A percentile compares a stretch with the other conserved stretches of the same genome.
Evolutionary conservation across 2,888 invertebrate genomes (phyloP).

Genomic region (Drosophila colorata): DNA sequence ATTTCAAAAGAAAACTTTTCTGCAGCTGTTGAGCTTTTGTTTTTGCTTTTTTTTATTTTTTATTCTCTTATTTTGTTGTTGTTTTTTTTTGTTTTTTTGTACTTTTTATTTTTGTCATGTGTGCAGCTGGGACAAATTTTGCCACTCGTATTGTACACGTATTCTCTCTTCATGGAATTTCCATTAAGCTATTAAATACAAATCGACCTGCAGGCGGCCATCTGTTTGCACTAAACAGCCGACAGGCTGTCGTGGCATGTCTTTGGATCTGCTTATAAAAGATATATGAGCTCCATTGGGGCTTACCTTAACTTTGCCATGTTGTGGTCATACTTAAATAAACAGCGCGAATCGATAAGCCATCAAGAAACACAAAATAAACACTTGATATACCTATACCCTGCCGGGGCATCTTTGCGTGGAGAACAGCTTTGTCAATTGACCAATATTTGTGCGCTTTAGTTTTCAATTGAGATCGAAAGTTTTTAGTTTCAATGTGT

Average conservation of each 20-base stretch:
- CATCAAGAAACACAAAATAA: conserved; percentile 2
- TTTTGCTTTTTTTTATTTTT: conserved; percentile 31
- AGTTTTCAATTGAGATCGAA: neutral
- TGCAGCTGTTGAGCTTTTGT: conserved; percentile 67
- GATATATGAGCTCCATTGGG: conserved; percentile 19
- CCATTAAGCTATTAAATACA: conserved; percentile 62
- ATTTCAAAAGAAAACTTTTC: conserved; percentile 70
- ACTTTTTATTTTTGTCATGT: conserved; percentile 11
- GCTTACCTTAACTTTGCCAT: conserved; percentile 4
- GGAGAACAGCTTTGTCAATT: neutral
- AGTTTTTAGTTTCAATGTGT: too few species aligned
- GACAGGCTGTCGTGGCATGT: conserved; percentile 5
- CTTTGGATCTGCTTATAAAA: conserved; percentile 30
- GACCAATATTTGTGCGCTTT: neutral
- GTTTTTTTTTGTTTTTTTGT: conserved; percentile 3
- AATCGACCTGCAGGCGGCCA: conserved; percentile 35
- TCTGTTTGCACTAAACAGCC: conserved; percentile 19
- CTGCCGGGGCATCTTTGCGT: neutral
- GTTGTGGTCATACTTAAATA: conserved; percentile 16
- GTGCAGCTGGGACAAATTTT: conserved; percentile 67
- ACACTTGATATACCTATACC: neutral
- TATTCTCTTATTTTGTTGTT: neutral
- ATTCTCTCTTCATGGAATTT: conserved; percentile 43
- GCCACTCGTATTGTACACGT: conserved; percentile 10
- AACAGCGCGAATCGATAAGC: neutral